Evolutionary conservation across 1,140 invertebrate genomes (phyloP).

Genomic region (Conopomorpha cramerella): DNA sequence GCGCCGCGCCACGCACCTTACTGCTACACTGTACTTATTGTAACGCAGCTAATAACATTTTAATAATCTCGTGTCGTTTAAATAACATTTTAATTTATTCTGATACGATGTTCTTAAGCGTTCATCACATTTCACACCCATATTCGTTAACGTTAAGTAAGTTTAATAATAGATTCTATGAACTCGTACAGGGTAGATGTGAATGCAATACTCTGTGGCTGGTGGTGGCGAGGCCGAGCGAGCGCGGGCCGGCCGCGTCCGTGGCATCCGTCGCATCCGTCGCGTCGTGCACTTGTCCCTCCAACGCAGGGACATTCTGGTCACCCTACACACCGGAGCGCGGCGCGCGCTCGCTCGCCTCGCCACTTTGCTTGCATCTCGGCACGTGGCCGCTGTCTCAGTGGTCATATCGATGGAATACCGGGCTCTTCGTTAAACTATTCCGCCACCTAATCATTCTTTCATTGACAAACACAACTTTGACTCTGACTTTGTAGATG

Average conservation of each 20-base stretch:
- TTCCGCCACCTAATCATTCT: too few species aligned
- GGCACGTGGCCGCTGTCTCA: too few species aligned
- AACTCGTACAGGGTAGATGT: constrained; percentile 56
- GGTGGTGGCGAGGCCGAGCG: constrained; percentile 11
- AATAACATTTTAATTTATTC: too few species aligned
- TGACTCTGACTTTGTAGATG: too few species aligned
- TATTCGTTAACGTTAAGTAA: constrained; percentile 46
- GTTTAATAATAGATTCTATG: constrained; percentile 45
- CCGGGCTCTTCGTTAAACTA: too few species aligned
- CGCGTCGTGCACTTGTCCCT: too few species aligned
- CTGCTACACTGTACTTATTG: constrained; percentile 38
- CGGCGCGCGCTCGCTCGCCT: not conserved
- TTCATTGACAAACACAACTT: too few species aligned
- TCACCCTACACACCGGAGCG: not conserved
- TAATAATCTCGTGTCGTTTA: constrained; percentile 13
- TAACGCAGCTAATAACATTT: constrained; percentile 32
- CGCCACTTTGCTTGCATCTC: not conserved
- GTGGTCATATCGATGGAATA: too few species aligned
- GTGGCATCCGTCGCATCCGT: not conserved
- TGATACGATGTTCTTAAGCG: constrained; percentile 20
- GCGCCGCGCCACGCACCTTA: constrained; percentile 37
- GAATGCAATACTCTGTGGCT: constrained; percentile 49
- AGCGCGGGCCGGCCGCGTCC: not conserved
- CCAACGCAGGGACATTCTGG: too few species aligned
- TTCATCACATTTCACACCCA: too few species aligned